Evolutionary conservation across 92 coral and sea anemone genomes (phyloP).

Genomic region (Actinernus sp.): DNA sequence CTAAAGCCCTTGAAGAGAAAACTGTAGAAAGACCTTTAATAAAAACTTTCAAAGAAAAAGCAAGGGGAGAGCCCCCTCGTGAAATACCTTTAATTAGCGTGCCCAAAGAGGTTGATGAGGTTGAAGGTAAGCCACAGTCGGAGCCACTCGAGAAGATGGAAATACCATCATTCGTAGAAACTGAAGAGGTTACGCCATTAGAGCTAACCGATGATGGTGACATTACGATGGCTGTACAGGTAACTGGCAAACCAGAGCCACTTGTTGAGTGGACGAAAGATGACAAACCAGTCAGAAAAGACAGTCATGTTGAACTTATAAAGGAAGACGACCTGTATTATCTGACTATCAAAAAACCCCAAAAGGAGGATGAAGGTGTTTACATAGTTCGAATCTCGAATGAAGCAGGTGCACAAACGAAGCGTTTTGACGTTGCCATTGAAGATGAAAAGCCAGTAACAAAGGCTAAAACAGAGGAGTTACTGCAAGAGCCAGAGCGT

Average conservation of each 20-base stretch:
- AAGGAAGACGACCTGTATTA: slow-evolving; percentile 59
- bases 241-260: slow-evolving; percentile 66
- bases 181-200: slow-evolving; percentile 35
- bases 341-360: slow-evolving; percentile 67
- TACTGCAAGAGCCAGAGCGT: slow-evolving; percentile 48
- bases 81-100: no score
- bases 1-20: slow-evolving; percentile 20
- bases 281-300: slow-evolving; percentile 33
- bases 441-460: no score
- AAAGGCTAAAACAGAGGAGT: no score
- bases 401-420: slow-evolving; percentile 36
- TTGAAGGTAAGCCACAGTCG: no score
- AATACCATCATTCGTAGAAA: slow-evolving; percentile 20
- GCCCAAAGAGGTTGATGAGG: no score
- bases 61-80: slow-evolving; percentile 28
- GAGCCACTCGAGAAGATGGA: no score
- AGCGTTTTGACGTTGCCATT: slow-evolving; percentile 42
- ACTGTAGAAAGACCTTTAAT: slow-evolving; percentile 42
- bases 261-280: slow-evolving; percentile 62
- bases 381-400: slow-evolving; percentile 74
- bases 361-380: slow-evolving; percentile 69
- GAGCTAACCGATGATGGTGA: slow-evolving; percentile 58
- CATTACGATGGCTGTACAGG: slow-evolving; percentile 49
- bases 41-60: slow-evolving; percentile 16
- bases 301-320: slow-evolving; percentile 46